phyloP scores from a whole-genome alignment of 1,140 invertebrate genomes.

The Lamellibrachia luymesi region DNA sequence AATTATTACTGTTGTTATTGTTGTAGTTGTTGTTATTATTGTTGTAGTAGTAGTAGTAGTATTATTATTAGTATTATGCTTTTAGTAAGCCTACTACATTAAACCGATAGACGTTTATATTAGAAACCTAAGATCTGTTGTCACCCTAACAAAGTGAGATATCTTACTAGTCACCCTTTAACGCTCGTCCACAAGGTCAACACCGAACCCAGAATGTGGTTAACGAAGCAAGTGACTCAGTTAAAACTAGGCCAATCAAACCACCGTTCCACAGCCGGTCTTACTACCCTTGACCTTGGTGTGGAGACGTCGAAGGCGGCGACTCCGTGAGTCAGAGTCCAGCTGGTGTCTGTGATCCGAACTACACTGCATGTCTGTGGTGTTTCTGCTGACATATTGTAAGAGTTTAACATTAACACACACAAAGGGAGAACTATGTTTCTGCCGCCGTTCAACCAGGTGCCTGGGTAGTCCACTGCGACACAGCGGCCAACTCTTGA shows the following conservation, averaged over 20 bases:
- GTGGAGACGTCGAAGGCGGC: not conserved
- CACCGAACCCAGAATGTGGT: not conserved
- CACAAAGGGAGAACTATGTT: not conserved
- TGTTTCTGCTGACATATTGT: not conserved
- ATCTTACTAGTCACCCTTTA: not conserved
- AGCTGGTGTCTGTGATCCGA: not conserved
- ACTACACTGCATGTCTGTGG: not conserved
- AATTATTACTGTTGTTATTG: too few species aligned
- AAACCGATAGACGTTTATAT: not conserved
- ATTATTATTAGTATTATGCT: too few species aligned
- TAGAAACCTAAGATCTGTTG: not conserved
- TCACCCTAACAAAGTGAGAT: not conserved
- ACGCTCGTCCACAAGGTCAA: not conserved
- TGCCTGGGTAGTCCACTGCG: too few species aligned
- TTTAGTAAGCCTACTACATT: too few species aligned
- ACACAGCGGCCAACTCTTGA: too few species aligned
- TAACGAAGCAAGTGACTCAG: not conserved
- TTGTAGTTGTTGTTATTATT: too few species aligned
- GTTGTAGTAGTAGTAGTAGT: too few species aligned
- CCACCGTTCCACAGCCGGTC: not conserved
- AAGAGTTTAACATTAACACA: not conserved
- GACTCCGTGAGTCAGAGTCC: not conserved
- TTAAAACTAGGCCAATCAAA: not conserved
- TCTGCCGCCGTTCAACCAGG: too few species aligned
- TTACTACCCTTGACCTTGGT: not conserved